These are phyloP conservation scores for Resseliella maxima DNA, from an alignment of 2,888 invertebrate genomes.

Conservation along the genomic window DNA sequence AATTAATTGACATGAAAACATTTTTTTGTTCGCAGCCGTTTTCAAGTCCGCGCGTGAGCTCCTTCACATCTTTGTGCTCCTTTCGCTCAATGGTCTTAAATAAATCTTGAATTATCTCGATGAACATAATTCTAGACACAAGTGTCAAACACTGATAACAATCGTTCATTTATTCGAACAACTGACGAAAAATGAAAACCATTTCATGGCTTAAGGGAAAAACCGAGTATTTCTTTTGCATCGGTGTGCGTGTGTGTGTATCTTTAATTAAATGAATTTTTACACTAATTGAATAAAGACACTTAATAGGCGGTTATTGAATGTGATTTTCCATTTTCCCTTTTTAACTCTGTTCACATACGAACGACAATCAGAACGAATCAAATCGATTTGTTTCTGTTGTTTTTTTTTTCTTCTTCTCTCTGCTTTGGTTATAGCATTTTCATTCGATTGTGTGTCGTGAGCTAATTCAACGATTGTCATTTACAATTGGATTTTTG, in stretches of 20 bases:
- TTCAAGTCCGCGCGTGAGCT: not conserved
- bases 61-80: not conserved
- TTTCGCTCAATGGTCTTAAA: not conserved
- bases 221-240: not conserved
- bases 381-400: not conserved
- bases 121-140: constrained; percentile 30
- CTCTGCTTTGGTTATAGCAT: too few relatives aligned
- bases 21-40: not conserved
- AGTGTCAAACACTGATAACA: constrained; percentile 33
- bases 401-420: too few relatives aligned
- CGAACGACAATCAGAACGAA: not conserved
- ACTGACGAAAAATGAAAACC: too few relatives aligned
- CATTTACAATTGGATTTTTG: not conserved
- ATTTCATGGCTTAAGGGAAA: not conserved
- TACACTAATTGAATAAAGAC: constrained; percentile 22
- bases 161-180: too few relatives aligned
- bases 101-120: constrained; percentile 33
- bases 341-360: not conserved
- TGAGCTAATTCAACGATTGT: not conserved
- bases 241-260: not conserved
- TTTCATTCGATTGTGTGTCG: not conserved
- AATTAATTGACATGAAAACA: constrained; percentile 10
- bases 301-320: not conserved
- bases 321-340: not conserved
- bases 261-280: constrained; percentile 27